These are phyloP conservation scores for Ephydatia muelleri DNA, from an alignment of 37 sponge, comb jelly and placozoan genomes.

Conservation along the genomic window DNA sequence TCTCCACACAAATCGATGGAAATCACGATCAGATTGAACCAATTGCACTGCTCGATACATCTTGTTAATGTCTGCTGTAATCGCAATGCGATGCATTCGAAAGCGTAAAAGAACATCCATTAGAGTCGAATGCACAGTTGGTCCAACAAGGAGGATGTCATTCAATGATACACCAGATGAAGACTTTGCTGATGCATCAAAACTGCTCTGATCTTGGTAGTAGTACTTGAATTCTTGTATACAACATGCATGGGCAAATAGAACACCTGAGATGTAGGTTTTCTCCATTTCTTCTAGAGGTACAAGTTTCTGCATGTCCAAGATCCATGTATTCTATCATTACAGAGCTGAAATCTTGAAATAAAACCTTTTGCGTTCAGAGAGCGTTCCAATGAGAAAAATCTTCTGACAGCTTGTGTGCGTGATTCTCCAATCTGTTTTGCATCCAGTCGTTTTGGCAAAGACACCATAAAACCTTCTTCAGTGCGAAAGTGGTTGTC, in stretches of 20 bases:
- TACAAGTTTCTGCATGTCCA: constrained; percentile 38
- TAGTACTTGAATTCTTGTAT: constrained; percentile 50
- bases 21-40: constrained; percentile 10
- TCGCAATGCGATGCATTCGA: constrained; percentile 27
- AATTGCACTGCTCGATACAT: constrained; percentile 15
- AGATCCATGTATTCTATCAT: constrained; percentile 49
- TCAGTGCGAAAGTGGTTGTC: constrained; percentile 10
- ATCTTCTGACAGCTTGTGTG: constrained; percentile 49
- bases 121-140: constrained; percentile 16
- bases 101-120: constrained; percentile 36
- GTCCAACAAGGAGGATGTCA: constrained; percentile 42
- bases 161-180: constrained; percentile 56
- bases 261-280: constrained; percentile 35
- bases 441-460: constrained; percentile 29
- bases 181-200: constrained; percentile 53
- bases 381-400: constrained; percentile 45
- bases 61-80: constrained; percentile 26
- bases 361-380: constrained; percentile 44
- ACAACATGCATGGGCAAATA: constrained; percentile 61
- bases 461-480: constrained; percentile 42
- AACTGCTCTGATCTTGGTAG: constrained; percentile 51
- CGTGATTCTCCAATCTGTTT: constrained; percentile 44
- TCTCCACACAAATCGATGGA: constrained; percentile 30
- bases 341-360: constrained; percentile 29
- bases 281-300: constrained; percentile 38